Evolutionary conservation across 2,113 vertebrate species (phyloP), one percentile per base, ranked within the genome.

Genomic region (Cepphus grylle): DNA sequence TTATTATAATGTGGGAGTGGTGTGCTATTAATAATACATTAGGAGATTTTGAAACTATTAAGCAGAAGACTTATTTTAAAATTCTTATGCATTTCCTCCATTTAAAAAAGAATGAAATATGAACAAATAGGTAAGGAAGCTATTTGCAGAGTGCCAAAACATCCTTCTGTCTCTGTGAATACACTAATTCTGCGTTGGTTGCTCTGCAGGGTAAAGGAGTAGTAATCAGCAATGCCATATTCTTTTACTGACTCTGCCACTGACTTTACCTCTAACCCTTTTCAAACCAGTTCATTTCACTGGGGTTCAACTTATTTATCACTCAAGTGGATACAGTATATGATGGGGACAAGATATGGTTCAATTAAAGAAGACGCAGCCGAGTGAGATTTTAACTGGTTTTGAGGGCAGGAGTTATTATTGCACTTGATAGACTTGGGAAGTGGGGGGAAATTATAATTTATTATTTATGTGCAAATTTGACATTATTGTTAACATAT

Each of bases 401-500:
- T 88, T 93, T 88, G 50, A 93, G 82, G 81, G 67, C 66, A 85
- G 36, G 74, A 87, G 70, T 42, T 59, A 94, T 88, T 94, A 97
- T 84, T 92, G 77, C 67, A 86, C 52, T 88, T 94, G 91, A 88
- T 86, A 94, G 83, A 94, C 70, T 81, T 92, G 78, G 93, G 81
- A 95, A 93, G 80, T 72, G 13, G 62, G 47, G 49, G 49, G 25
- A 95, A 96, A 95, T 95, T 61, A 74, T 83, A 94, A 92, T 96
- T 93, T 91, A 92, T 93, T 93, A 94, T 81, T 96, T 96, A 92
- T n/a, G 88, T 70, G 83, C 65, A 94, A 95, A 87, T 92, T 92
- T 82, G 94, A 94, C 83, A 85, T 95, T 93, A 92, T 92, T 93
- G 88, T 94, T 94, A 92, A 93, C 77, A 56, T 89, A 92, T 63